Conservation (phyloP, 1,140 invertebrate species). For the Ceratoteleas bidentatus region DNA sequence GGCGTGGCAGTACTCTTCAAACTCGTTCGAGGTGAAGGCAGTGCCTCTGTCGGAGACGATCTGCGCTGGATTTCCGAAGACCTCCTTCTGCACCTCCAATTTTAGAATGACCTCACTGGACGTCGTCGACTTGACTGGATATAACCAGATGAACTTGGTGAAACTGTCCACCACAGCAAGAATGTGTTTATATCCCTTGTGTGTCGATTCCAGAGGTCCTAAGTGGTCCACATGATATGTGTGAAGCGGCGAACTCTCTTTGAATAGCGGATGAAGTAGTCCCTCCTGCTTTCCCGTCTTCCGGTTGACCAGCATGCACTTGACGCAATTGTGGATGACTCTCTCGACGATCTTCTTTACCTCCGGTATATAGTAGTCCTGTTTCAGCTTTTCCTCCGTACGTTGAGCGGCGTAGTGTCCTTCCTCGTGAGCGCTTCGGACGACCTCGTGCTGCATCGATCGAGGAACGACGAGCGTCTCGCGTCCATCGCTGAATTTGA, state of each 20-base stretch:
- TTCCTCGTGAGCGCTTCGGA: too few relatives aligned
- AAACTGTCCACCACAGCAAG: slow-evolving; percentile 6
- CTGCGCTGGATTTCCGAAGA: slow-evolving; percentile 1
- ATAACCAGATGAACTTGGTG: slow-evolving; percentile 19
- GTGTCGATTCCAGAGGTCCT: slow-evolving; percentile 5
- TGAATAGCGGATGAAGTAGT: slow-evolving; percentile 24
- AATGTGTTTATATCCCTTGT: slow-evolving; percentile 16
- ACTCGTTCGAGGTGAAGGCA: slow-evolving; percentile 59
- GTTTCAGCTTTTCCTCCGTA: too few relatives aligned
- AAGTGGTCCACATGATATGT: slow-evolving; percentile 21
- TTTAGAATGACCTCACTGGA: slow-evolving; percentile 1
- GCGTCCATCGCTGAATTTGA: too few relatives aligned
- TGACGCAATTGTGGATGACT: slow-evolving; percentile 33
- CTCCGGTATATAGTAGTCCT: slow-evolving; percentile 7
- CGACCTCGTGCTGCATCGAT: too few relatives aligned
- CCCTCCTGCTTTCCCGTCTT: slow-evolving; percentile 53
- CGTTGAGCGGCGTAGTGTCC: too few relatives aligned
- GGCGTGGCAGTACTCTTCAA: slow-evolving; percentile 59
- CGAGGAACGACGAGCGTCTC: too few relatives aligned
- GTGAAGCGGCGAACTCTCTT: slow-evolving; percentile 13
- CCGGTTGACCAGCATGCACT: slow-evolving; percentile 21
- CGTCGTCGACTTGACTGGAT: slow-evolving; percentile 7
- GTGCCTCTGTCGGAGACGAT: slow-evolving; percentile 8
- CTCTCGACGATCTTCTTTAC: slow-evolving; percentile 31
- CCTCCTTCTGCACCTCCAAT: slow-evolving; percentile 5